These are phyloP conservation scores for Picus viridis DNA, from an alignment of 2,797 vertebrate species.

Conservation along the genomic window DNA sequence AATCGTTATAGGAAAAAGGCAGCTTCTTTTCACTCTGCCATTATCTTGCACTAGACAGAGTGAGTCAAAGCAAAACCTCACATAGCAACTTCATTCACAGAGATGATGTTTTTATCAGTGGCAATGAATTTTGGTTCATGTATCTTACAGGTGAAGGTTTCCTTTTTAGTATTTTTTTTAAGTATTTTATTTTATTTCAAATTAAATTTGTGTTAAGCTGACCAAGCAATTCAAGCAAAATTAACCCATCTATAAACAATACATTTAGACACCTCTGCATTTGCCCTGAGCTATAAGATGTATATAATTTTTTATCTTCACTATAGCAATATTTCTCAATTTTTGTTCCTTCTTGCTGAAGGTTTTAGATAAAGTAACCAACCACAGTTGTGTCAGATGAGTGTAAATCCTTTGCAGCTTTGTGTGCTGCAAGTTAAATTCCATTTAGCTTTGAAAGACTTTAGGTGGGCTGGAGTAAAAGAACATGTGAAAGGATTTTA, in stretches of 20 bases:
- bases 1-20: background rate
- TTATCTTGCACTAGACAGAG: background rate
- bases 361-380: conserved; percentile 17
- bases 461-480: background rate
- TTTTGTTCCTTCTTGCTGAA: conserved; percentile 7
- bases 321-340: conserved; percentile 46
- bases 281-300: conserved; percentile 25
- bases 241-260: conserved; percentile 24
- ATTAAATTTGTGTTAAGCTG: conserved; percentile 52
- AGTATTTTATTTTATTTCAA: background rate
- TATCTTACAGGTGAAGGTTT: conserved; percentile 15
- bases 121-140: conserved; percentile 50
- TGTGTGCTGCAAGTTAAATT: background rate
- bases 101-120: conserved; percentile 31
- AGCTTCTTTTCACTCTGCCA: background rate
- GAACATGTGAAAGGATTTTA: background rate
- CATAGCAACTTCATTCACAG: conserved; percentile 34
- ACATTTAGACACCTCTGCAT: conserved; percentile 41
- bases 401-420: background rate
- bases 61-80: conserved; percentile 47
- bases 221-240: conserved; percentile 62
- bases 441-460: background rate
- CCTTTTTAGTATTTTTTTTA: background rate
- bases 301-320: conserved; percentile 9
- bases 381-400: background rate